Evolutionary conservation across 2,888 invertebrate genomes (phyloP).

Genomic region (Spodoptera exigua): DNA sequence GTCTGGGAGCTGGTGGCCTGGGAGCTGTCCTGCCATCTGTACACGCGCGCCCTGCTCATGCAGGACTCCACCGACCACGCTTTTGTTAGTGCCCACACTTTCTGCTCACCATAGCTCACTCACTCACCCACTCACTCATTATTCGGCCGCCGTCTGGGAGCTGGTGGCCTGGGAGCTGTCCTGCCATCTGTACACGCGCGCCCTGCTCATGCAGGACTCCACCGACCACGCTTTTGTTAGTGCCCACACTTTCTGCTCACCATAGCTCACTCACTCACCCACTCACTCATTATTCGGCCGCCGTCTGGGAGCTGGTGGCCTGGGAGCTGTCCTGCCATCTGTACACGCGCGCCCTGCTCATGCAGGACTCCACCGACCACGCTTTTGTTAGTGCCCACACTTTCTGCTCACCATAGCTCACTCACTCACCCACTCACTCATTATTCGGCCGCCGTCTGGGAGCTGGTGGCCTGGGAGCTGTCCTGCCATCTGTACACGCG

Average conservation of each 20-base stretch:
- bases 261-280: background rate
- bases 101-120: background rate
- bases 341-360: slow-evolving; percentile 93
- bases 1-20: slow-evolving; percentile 95
- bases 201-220: slow-evolving; percentile 93
- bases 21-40: slow-evolving; percentile 96
- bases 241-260: slow-evolving; percentile 4
- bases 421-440: background rate
- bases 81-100: slow-evolving; percentile 61
- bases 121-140: too few species aligned
- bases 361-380: slow-evolving; percentile 91
- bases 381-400: slow-evolving; percentile 66
- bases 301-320: slow-evolving; percentile 93
- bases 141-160: slow-evolving; percentile 92
- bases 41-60: slow-evolving; percentile 93
- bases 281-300: too few species aligned
- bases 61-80: slow-evolving; percentile 90
- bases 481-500: slow-evolving; percentile 95
- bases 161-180: slow-evolving; percentile 96
- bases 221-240: slow-evolving; percentile 67
- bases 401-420: background rate
- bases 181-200: slow-evolving; percentile 94
- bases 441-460: slow-evolving; percentile 92
- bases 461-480: slow-evolving; percentile 95
- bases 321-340: slow-evolving; percentile 96